These are phyloP conservation scores for Eupithecia insigniata DNA, from an alignment of 2,888 invertebrate genomes.

Conservation along the genomic window DNA sequence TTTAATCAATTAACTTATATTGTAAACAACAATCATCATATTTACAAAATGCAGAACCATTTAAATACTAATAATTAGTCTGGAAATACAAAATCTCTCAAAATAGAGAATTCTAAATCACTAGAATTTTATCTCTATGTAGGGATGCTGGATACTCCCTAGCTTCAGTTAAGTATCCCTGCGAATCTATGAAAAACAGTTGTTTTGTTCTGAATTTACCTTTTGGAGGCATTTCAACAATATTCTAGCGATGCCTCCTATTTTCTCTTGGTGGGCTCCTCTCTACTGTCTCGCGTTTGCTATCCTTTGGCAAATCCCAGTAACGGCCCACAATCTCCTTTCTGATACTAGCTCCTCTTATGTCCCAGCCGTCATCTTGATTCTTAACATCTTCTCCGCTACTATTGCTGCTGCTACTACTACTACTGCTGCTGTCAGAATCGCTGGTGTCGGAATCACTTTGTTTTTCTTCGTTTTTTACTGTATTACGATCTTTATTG, in stretches of 20 bases:
- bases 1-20: constrained; percentile 13
- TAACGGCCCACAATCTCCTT: constrained; percentile 49
- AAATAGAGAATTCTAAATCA: not conserved
- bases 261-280: constrained; percentile 31
- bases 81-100: not conserved
- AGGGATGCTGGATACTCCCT: not conserved
- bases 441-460: constrained; percentile 33
- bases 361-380: constrained; percentile 56
- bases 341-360: constrained; percentile 47
- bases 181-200: not conserved
- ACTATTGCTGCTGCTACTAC: constrained; percentile 36
- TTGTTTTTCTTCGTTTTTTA: constrained; percentile 12
- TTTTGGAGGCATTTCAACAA: not conserved
- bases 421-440: constrained; percentile 37
- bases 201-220: not conserved
- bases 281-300: constrained; percentile 42
- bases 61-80: not conserved
- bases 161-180: not conserved
- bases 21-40: constrained; percentile 23
- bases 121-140: not conserved
- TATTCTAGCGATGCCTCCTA: constrained; percentile 36
- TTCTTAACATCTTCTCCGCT: constrained; percentile 33
- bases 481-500: constrained; percentile 2
- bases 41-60: constrained; percentile 26
- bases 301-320: constrained; percentile 51